phyloP scores from a whole-genome alignment of 2,113 vertebrate species.

The Malaclemys terrapin region DNA sequence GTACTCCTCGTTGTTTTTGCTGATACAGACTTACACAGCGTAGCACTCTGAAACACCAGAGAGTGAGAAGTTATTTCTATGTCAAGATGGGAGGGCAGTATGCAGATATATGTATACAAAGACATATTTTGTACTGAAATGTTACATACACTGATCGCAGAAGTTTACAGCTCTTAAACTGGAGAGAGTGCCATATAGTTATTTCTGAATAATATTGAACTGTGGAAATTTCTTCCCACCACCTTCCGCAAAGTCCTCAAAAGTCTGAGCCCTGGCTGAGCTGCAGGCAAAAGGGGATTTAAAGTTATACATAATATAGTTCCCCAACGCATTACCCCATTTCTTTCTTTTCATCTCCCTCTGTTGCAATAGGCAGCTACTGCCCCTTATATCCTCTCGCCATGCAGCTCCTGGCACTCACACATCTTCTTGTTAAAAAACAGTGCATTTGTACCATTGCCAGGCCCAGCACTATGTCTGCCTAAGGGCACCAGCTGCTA shows the following conservation, averaged over 20 bases:
- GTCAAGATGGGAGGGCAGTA: neutral
- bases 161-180: neutral
- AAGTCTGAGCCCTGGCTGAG: no score
- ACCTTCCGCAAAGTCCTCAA: neutral
- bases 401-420: neutral
- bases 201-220: neutral
- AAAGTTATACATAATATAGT: no score
- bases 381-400: neutral
- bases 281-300: no score
- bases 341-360: no score
- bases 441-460: neutral
- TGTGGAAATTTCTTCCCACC: neutral
- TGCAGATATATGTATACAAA: neutral
- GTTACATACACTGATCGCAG: neutral
- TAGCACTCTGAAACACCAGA: neutral
- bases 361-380: neutral
- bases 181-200: no score
- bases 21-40: no score
- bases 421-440: neutral
- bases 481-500: neutral
- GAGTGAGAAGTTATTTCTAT: neutral
- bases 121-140: neutral
- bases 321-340: no score
- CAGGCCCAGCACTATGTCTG: neutral
- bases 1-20: no score